These are phyloP conservation scores for Notiomystis cincta DNA, from an alignment of 2,113 vertebrate species.

Conservation along the genomic window DNA sequence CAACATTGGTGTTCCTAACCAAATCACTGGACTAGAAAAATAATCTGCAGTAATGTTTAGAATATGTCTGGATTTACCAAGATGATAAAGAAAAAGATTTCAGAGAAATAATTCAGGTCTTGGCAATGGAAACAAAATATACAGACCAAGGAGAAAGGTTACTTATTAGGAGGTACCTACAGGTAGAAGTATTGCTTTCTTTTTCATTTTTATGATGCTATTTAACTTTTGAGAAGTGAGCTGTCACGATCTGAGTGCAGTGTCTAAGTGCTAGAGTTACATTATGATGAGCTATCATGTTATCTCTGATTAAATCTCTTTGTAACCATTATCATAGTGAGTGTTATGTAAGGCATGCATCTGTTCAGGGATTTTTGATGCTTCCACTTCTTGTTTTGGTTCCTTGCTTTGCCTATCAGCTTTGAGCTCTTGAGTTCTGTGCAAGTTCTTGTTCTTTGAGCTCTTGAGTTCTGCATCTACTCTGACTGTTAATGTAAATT, in stretches of 20 bases:
- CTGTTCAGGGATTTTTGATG: not conserved
- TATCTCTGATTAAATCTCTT: not conserved
- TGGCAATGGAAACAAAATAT: not conserved
- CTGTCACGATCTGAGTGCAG: not conserved
- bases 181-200: not conserved
- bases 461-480: not conserved
- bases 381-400: not conserved
- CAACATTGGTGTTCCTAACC: not conserved
- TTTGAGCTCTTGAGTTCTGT: not conserved
- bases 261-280: not conserved
- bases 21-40: not conserved
- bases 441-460: not conserved
- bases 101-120: not conserved
- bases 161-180: not conserved
- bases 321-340: not conserved
- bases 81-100: not conserved
- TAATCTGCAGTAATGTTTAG: not conserved
- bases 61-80: not conserved
- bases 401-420: not conserved
- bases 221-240: not conserved
- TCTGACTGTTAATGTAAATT: not conserved
- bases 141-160: not conserved
- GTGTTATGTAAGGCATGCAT: not conserved
- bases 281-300: not conserved
- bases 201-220: not conserved